Evolutionary conservation across 2,113 vertebrate genomes (phyloP).

Genomic region (Procavia capensis): DNA sequence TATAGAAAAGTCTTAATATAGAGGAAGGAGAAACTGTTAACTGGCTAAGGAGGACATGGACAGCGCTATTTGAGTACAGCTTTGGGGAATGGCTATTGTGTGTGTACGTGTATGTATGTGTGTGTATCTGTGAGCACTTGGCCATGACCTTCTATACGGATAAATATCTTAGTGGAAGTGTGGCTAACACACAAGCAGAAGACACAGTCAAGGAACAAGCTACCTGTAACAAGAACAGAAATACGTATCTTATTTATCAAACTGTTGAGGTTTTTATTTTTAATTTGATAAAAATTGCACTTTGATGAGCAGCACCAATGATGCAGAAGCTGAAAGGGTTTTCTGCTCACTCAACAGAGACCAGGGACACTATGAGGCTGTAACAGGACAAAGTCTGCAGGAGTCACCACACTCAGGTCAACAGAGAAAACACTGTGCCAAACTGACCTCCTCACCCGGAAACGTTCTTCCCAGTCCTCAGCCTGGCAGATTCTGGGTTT

Average conservation of each 20-base stretch:
- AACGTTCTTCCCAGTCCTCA: background rate
- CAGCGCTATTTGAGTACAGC: background rate
- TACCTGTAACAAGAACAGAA: background rate
- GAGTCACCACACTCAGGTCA: background rate
- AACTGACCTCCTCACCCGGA: background rate
- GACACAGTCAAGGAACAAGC: background rate
- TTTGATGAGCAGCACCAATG: background rate
- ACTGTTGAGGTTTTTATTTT: background rate
- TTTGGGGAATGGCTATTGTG: background rate
- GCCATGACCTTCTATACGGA: background rate
- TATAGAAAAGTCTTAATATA: background rate
- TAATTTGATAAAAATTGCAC: background rate
- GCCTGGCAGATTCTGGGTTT: background rate
- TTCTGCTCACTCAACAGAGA: background rate
- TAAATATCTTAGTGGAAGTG: background rate
- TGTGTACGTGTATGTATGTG: background rate
- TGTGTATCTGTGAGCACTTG: background rate
- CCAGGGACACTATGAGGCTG: background rate
- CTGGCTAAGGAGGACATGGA: background rate
- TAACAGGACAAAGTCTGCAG: background rate
- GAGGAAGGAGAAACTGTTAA: background rate
- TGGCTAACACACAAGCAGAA: background rate
- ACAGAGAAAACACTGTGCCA: fast-evolving
- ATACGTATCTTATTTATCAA: background rate
- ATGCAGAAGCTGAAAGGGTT: background rate